Conservation (phyloP, 2,888 invertebrate genomes). For the Dryocosmus kuriphilus region DNA sequence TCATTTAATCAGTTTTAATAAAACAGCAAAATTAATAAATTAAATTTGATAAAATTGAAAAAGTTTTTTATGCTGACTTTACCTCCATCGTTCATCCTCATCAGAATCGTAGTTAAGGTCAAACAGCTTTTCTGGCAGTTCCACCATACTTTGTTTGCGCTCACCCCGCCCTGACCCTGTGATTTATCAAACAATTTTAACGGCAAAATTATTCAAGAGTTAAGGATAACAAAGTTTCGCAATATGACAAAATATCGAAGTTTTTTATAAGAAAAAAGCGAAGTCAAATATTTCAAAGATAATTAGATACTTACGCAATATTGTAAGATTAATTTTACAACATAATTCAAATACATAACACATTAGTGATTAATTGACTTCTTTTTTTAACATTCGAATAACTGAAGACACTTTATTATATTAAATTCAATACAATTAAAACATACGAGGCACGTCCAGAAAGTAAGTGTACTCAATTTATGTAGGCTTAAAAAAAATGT, state of each 20-base stretch:
- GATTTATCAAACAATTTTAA: slow-evolving; percentile 39
- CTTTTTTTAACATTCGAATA: too few relatives aligned
- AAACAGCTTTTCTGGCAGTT: slow-evolving; percentile 79
- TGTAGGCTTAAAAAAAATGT: too few relatives aligned
- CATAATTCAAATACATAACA: too few relatives aligned
- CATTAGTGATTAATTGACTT: too few relatives aligned
- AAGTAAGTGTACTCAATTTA: too few relatives aligned
- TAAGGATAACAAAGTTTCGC: slow-evolving; percentile 41
- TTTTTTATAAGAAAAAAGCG: background rate
- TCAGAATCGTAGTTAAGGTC: slow-evolving; percentile 81
- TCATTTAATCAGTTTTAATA: background rate
- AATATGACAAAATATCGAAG: background rate
- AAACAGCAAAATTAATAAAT: background rate
- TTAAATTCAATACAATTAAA: too few relatives aligned
- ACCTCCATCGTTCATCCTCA: slow-evolving; percentile 78
- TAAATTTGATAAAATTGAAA: background rate
- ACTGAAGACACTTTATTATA: too few relatives aligned
- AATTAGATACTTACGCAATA: too few relatives aligned
- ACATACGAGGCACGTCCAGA: too few relatives aligned
- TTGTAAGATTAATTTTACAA: too few relatives aligned
- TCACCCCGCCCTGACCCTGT: slow-evolving; percentile 76
- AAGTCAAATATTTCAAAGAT: background rate
- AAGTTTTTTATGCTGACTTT: slow-evolving; percentile 45
- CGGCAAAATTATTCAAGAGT: slow-evolving; percentile 50
- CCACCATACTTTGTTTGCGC: slow-evolving; percentile 82